Conservation (phyloP, 2,113 vertebrate species). For the Macquaria australasica region DNA sequence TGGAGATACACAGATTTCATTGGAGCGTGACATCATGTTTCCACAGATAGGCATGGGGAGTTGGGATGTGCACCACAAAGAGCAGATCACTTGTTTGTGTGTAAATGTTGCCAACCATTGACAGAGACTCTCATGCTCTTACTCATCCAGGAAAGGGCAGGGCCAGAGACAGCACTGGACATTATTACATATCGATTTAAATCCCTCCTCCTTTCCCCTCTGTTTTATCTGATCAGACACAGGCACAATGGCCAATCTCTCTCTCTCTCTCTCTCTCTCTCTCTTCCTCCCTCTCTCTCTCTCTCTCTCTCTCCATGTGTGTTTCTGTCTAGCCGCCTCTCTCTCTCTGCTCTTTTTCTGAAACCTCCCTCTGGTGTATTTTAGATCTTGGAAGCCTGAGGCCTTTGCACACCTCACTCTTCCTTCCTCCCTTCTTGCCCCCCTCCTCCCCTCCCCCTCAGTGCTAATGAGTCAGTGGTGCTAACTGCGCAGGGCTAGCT, state of each 20-base stretch:
- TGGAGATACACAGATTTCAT: neutral
- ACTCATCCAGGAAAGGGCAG: slow-evolving; percentile 88
- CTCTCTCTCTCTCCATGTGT: slow-evolving; percentile 24
- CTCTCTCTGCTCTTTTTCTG: slow-evolving; percentile 39
- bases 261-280: slow-evolving; percentile 37
- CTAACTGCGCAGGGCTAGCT: slow-evolving; percentile 80
- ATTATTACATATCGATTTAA: slow-evolving; percentile 93
- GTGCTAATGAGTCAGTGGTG: slow-evolving; percentile 76
- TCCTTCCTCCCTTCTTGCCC: slow-evolving; percentile 10
- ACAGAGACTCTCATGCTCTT: slow-evolving; percentile 68
- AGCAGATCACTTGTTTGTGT: slow-evolving; percentile 48
- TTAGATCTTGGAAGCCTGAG: slow-evolving; percentile 65
- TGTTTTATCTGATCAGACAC: slow-evolving; percentile 72
- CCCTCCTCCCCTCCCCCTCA: slow-evolving; percentile 4
- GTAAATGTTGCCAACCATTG: slow-evolving; percentile 34
- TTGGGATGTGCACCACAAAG: neutral
- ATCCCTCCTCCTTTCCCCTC: slow-evolving; percentile 79
- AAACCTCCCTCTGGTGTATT: slow-evolving; percentile 72
- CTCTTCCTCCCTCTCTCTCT: slow-evolving; percentile 18
- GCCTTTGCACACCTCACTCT: slow-evolving; percentile 64
- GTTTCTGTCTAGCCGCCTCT: slow-evolving; percentile 40
- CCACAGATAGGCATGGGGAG: neutral
- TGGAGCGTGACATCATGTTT: slow-evolving; percentile 1
- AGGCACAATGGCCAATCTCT: slow-evolving; percentile 67
- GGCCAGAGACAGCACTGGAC: slow-evolving; percentile 86